Percentiles rank a stretch among this genome's conserved stretches.
These are phyloP conservation scores for Protomyctophum bolini DNA, from an alignment of 2,113 vertebrate species.

Conservation along the genomic window DNA sequence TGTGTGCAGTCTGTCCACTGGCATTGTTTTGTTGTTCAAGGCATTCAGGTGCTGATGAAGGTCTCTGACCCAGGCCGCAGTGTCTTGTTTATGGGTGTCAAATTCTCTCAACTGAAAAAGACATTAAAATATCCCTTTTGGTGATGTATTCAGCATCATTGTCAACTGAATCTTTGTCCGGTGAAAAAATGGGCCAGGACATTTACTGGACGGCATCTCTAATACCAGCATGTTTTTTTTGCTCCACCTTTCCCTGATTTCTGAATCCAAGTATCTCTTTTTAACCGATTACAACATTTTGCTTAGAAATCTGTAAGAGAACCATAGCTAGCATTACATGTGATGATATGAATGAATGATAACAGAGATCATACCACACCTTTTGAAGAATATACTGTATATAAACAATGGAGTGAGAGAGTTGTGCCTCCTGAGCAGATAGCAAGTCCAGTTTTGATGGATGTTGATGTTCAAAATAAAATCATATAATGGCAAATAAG, in stretches of 20 bases:
- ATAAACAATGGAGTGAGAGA: too few species aligned
- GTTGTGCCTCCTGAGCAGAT: too few species aligned
- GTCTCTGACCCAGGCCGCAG: constrained; percentile 49
- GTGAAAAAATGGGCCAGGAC: background rate
- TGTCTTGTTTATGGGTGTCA: constrained; percentile 31
- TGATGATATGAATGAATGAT: too few species aligned
- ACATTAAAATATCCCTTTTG: background rate
- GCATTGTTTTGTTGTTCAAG: constrained; percentile 17
- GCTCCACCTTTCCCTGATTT: background rate
- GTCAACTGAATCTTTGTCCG: background rate
- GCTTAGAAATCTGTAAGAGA: too few species aligned
- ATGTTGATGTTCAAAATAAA: too few species aligned
- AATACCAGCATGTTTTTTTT: background rate
- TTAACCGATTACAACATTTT: too few species aligned
- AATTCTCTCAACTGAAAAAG: constrained; percentile 52
- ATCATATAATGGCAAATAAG: too few species aligned
- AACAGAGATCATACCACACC: too few species aligned
- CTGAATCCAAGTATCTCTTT: background rate
- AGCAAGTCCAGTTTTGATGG: too few species aligned
- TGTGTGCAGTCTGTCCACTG: constrained; percentile 52
- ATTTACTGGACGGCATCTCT: background rate
- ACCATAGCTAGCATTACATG: too few species aligned
- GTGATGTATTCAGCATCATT: background rate
- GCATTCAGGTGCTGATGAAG: constrained; percentile 47
- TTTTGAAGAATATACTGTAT: too few species aligned